These are phyloP conservation scores for Orchestes rusci DNA, from an alignment of 2,888 invertebrate genomes.

Conservation along the genomic window DNA sequence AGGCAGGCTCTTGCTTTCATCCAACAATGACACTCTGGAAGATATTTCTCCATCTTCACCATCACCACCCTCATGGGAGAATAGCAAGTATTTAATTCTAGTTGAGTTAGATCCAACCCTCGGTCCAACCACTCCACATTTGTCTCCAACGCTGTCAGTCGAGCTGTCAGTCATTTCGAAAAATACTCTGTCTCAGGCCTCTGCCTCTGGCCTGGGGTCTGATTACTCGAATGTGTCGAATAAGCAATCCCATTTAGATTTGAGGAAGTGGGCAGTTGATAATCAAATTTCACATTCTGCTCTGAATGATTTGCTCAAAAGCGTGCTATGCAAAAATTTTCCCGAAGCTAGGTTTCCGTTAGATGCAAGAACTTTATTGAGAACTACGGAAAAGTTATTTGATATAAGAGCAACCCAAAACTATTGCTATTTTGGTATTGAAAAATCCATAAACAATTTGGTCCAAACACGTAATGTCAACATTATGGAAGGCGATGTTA, in stretches of 20 bases:
- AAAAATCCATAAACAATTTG: slow-evolving; percentile 16
- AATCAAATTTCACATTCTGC: slow-evolving; percentile 14
- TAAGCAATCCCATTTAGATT: not conserved
- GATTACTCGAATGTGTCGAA: not conserved
- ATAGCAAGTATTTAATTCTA: not conserved
- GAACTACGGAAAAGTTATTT: slow-evolving; percentile 13
- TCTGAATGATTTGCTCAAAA: slow-evolving; percentile 12
- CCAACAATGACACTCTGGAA: not conserved
- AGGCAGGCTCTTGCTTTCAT: not conserved
- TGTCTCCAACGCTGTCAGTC: not conserved
- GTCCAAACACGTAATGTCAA: slow-evolving; percentile 12
- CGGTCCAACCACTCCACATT: not conserved
- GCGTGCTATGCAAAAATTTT: slow-evolving; percentile 14
- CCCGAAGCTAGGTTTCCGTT: slow-evolving; percentile 13
- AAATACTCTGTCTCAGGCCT: not conserved
- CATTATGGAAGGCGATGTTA: slow-evolving; percentile 6
- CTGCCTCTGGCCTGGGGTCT: not conserved
- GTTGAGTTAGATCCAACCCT: not conserved
- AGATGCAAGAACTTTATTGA: slow-evolving; percentile 17
- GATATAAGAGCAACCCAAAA: slow-evolving; percentile 6
- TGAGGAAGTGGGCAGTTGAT: slow-evolving; percentile 13
- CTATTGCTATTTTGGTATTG: slow-evolving; percentile 18
- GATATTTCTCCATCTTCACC: not conserved
- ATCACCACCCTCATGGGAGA: not conserved
- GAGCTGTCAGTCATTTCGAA: not conserved